A percentile compares a stretch with the other conserved stretches of the same genome.
Conservation (phyloP, 2,888 invertebrate genomes). For the Peribatodes rhomboidaria region DNA sequence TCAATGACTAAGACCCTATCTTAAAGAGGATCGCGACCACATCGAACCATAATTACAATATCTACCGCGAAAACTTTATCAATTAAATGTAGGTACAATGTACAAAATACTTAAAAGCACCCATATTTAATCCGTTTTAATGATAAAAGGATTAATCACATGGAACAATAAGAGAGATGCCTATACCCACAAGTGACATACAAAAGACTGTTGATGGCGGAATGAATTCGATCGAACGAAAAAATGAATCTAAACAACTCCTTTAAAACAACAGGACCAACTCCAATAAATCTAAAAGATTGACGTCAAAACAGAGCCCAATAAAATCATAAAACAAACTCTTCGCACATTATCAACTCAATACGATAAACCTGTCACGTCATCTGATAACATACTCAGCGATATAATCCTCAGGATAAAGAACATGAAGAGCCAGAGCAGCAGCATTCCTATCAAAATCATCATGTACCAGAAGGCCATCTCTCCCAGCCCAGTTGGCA, state of each 20-base stretch:
- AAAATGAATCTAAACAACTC: no score
- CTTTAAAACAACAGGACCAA: no score
- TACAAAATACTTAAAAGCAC: neutral
- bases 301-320: neutral
- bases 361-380: conserved; percentile 30
- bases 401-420: conserved; percentile 71
- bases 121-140: neutral
- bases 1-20: neutral
- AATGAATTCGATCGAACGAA: no score
- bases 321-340: neutral
- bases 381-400: conserved; percentile 58
- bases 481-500: conserved; percentile 54
- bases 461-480: conserved; percentile 78
- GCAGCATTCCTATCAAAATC: conserved; percentile 66
- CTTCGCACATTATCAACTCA: conserved; percentile 6
- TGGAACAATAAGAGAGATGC: no score
- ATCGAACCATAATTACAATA: neutral
- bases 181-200: no score
- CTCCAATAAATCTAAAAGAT: neutral
- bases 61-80: neutral
- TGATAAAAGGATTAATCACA: neutral
- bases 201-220: no score
- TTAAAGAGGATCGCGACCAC: neutral
- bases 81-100: no score
- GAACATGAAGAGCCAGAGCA: conserved; percentile 73